Evolutionary conservation across 2,888 invertebrate genomes (phyloP), one percentile per base, ranked within the genome.

Genomic region (Clivina fossor): DNA sequence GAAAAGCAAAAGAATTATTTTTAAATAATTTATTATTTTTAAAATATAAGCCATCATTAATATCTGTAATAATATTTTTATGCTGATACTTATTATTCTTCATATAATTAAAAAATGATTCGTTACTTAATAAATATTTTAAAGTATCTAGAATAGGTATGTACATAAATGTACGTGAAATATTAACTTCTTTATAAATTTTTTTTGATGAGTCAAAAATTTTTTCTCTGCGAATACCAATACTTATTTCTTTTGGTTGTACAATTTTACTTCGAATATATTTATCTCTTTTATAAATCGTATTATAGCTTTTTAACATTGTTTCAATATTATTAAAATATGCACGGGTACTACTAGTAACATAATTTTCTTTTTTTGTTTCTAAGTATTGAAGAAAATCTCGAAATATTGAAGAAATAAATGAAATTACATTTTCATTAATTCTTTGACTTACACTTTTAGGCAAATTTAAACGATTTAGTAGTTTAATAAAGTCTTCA

Each of bases 111-210:
- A 41, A 38, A 20, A 20, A 24, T 30, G 20, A n/a, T 18, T 16
- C 40, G 19, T 56, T 44, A 19, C 9, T 9, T 16, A 40, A 30
- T 5, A 58, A 7, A 19, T 28, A 13, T 11, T 24, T 28, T 38
- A 55, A 24, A 30, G 57, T 47, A 7, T 59, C 44, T n/a, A 57
- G 24, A 28, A 57, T 51, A 15, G 59, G 57, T 22, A 59, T 43
- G 26, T 59, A 59, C 32, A 38, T 47, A 48, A 53, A 59, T 22
- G 59, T 56, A 37, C 16, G 24, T 18, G 59, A 40, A 5, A 59
- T 30, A 47, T 53, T 59, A 47, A 35, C 41, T 33, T 59, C 57
- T 38, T 51, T 48, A 24, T 49, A 53, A 11, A 13, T 37, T 20
- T 55, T 58, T 2, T 8, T 9, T 22, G 13, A 1, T 37, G 18